Evolutionary conservation across 23 tunicate genomes (phyloP), one percentile per base, ranked within the genome.

Genomic region (Styela clava): DNA sequence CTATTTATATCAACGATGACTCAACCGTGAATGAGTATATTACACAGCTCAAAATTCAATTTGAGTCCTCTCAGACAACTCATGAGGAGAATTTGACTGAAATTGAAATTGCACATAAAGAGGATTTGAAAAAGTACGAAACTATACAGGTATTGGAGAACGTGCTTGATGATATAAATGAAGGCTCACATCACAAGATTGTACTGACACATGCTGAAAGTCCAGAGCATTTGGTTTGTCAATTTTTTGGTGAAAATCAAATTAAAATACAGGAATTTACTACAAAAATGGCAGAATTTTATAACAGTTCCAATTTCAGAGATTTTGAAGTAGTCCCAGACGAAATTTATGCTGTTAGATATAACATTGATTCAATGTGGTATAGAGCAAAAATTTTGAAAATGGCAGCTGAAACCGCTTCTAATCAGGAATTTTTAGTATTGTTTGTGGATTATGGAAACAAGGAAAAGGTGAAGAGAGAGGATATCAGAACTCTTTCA

Each of bases 361-460:
- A 65, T 28, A 9, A 28, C 16, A 26, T 65, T 65, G 71, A 65
- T 28, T 26, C 30, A 28, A 65, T 26, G 71, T 65, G 71, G 71
- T 65, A 65, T 28, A 26, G 71, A 7, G 71, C 71, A 7, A 65
- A 65, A 16, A 28, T 65, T 28, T 16, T 28, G 9, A 16, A 16
- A 65, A 28, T 3, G 9, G 31, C 16, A 16, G 9, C 71, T 26
- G 71, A 65, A 25, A 21, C 64, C 21, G 31, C 7, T 26, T 3
- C 16, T 7, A 44, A 12, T 44, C 9, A 12, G 7, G 56, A 44
- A 44, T 65, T 5, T 65, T 5, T 5, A 5, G 71, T 65, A 5
- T 5, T 65, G 9, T 65, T 65, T 65, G 31, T 65, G 16, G 71
- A 65, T 65, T 65, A 25, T 65, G 71, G 71, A 65, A 65, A 65